phyloP scores from a whole-genome alignment of 2,888 invertebrate species.

The Synergus japonicus region DNA sequence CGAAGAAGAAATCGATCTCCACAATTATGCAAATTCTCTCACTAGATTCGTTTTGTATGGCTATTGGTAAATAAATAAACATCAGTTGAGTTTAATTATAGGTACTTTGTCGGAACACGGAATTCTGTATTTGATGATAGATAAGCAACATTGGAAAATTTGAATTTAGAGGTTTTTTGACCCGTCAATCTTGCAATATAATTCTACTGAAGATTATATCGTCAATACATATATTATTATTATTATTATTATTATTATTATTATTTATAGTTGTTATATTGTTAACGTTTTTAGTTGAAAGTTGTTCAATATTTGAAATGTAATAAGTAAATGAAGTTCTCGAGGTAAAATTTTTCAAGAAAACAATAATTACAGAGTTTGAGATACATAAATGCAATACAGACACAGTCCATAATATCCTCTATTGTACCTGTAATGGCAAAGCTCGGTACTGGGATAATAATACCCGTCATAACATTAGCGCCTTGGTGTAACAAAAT shows the following conservation, averaged over 20 bases:
- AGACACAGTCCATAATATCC: neutral
- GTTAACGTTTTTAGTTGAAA: neutral
- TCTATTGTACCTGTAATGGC: neutral
- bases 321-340: neutral
- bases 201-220: no score
- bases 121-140: neutral
- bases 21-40: neutral
- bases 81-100: neutral
- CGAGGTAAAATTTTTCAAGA: neutral
- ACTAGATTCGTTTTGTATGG: neutral
- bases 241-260: no score
- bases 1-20: no score
- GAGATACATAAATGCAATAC: constrained; percentile 4
- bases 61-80: constrained; percentile 14
- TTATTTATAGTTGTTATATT: no score
- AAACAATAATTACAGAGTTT: neutral
- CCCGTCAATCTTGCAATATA: neutral
- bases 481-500: constrained; percentile 50
- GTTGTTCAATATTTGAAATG: neutral
- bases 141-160: neutral
- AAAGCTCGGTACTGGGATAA: constrained; percentile 2
- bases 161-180: neutral
- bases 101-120: neutral
- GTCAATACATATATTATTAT: no score
- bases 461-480: constrained; percentile 50